These are phyloP conservation scores for Sturnira hondurensis DNA, from an alignment of 2,113 vertebrate species.

Conservation along the genomic window DNA sequence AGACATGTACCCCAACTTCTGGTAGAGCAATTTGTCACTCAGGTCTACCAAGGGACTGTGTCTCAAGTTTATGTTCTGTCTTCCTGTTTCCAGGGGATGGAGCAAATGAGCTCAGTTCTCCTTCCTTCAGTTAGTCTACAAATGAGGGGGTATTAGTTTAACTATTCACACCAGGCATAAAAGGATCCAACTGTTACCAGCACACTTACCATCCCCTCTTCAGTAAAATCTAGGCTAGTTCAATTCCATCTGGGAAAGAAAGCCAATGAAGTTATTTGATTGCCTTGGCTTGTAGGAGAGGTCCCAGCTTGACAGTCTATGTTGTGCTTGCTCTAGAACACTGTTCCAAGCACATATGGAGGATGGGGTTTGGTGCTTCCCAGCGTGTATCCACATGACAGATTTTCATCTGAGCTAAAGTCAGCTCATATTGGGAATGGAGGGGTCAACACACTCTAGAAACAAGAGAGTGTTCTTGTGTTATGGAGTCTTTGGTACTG, in stretches of 20 bases:
- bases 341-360: neutral
- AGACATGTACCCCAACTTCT: neutral
- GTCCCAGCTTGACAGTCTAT: neutral
- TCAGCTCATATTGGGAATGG: neutral
- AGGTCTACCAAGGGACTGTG: neutral
- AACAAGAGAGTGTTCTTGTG: neutral
- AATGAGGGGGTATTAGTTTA: neutral
- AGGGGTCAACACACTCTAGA: neutral
- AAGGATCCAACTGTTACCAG: neutral
- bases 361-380: neutral
- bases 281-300: neutral
- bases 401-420: neutral
- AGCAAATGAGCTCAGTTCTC: neutral
- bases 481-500: neutral
- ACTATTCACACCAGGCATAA: neutral
- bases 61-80: neutral
- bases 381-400: neutral
- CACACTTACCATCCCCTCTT: neutral
- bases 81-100: neutral
- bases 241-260: neutral
- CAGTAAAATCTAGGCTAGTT: neutral
- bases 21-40: neutral
- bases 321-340: neutral
- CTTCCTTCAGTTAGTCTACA: neutral
- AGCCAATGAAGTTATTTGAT: neutral